Conservation (phyloP, 2,113 vertebrate species). For the Leucopternis melanops region DNA sequence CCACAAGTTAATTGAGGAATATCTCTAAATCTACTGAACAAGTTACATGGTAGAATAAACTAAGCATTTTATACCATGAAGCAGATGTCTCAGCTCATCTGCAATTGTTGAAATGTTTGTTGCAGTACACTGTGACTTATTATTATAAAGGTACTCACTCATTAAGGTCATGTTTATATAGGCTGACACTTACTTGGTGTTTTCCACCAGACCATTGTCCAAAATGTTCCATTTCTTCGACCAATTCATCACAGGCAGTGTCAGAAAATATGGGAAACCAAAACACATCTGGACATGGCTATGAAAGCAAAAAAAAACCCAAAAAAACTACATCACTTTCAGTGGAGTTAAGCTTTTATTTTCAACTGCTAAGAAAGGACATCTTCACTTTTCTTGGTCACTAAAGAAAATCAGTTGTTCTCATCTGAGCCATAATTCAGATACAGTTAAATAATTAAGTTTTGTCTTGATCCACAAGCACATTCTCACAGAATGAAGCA, state of each 20-base stretch:
- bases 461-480: neutral
- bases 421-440: neutral
- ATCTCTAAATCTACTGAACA: neutral
- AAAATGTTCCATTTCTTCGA: slow-evolving; percentile 93
- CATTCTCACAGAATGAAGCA: neutral
- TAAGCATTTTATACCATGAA: neutral
- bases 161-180: neutral
- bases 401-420: neutral
- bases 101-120: neutral
- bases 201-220: slow-evolving; percentile 94
- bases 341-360: neutral
- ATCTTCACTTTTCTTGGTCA: neutral
- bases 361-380: neutral
- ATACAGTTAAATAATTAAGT: neutral
- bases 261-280: slow-evolving; percentile 97
- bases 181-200: slow-evolving; percentile 80
- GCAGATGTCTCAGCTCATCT: neutral
- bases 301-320: slow-evolving; percentile 10
- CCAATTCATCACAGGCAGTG: slow-evolving; percentile 88
- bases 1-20: neutral
- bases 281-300: slow-evolving; percentile 98
- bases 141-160: neutral
- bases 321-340: neutral
- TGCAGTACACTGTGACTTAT: neutral
- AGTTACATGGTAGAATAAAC: neutral